Evolutionary conservation across 2,113 vertebrate species (phyloP), one percentile per base, ranked within the genome.

Genomic region (Cygnus atratus): DNA sequence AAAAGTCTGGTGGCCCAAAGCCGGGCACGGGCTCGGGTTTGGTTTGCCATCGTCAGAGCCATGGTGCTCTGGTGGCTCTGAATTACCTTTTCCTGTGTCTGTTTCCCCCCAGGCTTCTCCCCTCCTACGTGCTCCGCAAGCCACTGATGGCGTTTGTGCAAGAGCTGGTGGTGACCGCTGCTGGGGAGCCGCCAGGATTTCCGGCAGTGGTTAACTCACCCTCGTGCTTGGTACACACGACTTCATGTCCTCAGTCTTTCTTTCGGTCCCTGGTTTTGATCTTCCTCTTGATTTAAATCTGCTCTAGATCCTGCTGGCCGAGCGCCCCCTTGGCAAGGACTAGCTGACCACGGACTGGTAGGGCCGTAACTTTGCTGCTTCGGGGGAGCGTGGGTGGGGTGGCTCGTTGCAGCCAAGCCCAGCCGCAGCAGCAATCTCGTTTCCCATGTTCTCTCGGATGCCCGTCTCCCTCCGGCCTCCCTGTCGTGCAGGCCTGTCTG

Each of bases 101-200:
- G 41, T 35, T 76, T 13, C 63, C 63, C 65, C 48, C 39, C 10
- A 8, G 52, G 29, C 7, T 46, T 21, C 10, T 21, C 21, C 7
- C 11, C 10, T 43, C 7, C 18, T 9, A 5, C n/a, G 9, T 33
- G n/a, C 39, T 66, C n/a, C 0, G 0, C 29, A 19, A 67, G 59
- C 11, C 20, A 3, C n/a, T 0, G 3, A 11, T 26, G 15, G 28
- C 2, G 0, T 44, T 44, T 73, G 28, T 37, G 74, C 65, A 33
- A 9, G 71, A 46, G 59, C 72, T 48, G 87, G 39, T 39, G 39
- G 39, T 39, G 39, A 39, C 4, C 39, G 68, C 35, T 52, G 11
- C 13, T 28, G 11, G n/a, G 73, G 70, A 77, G 31, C 48, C 21
- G 28, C 7, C 20, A 4, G 21, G 44, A 19, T 20, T 67, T n/a